Evolutionary conservation across 2,888 invertebrate genomes (phyloP).

Genomic region (Drosophila monieri): DNA sequence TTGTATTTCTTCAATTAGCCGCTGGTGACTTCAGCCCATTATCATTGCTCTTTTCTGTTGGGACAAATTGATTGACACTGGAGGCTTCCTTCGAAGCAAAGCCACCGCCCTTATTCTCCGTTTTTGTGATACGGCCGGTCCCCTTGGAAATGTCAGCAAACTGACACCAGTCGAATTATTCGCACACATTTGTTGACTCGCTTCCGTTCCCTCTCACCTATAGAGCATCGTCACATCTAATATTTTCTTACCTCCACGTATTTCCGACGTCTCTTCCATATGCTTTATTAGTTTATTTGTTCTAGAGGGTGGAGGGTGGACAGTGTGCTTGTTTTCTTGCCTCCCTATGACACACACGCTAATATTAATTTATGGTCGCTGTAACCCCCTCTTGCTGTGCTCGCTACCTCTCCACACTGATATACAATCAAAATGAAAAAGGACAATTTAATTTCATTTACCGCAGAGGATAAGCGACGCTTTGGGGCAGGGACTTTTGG

Average conservation of each 20-base stretch:
- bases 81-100: conserved; percentile 38
- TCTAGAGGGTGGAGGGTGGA: conserved; percentile 38
- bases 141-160: conserved; percentile 59
- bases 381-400: conserved; percentile 21
- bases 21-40: conserved; percentile 55
- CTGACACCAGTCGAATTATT: conserved; percentile 70
- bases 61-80: conserved; percentile 71
- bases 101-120: neutral
- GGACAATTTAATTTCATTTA: conserved; percentile 79
- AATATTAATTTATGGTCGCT: conserved; percentile 76
- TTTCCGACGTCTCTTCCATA: conserved; percentile 51
- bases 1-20: conserved; percentile 56
- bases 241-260: conserved; percentile 7
- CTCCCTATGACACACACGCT: conserved; percentile 49
- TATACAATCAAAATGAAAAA: conserved; percentile 75
- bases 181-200: conserved; percentile 23
- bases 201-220: conserved; percentile 4
- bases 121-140: neutral
- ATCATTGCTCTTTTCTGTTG: conserved; percentile 48
- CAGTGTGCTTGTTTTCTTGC: conserved; percentile 4
- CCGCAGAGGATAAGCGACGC: conserved; percentile 39
- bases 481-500: conserved; percentile 10
- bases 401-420: conserved; percentile 37
- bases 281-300: conserved; percentile 70
- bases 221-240: conserved; percentile 40